Percentiles rank a stretch among this genome's conserved stretches.
These are phyloP conservation scores for Prionace glauca DNA, from an alignment of 2,797 vertebrate species.

Conservation along the genomic window DNA sequence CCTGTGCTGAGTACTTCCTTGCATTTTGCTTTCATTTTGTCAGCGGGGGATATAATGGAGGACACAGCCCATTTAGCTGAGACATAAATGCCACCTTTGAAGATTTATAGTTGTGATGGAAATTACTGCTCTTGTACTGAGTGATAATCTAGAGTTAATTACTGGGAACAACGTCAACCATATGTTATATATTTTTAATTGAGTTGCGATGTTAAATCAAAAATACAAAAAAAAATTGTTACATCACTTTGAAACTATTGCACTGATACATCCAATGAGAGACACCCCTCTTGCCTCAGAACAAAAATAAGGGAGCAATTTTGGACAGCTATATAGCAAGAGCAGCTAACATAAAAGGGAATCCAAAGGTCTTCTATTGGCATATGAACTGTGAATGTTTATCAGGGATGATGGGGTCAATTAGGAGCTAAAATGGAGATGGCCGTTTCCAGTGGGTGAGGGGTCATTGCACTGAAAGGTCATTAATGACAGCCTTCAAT, in stretches of 20 bases:
- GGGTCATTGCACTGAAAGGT: not conserved
- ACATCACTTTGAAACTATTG: not conserved
- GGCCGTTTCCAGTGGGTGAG: not conserved
- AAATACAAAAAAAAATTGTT: not conserved
- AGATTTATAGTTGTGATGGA: not conserved
- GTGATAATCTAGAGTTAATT: conserved; percentile 9
- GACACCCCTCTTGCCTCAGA: not conserved
- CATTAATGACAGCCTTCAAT: not conserved
- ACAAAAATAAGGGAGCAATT: not conserved
- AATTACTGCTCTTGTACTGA: not conserved
- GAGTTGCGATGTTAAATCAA: not conserved
- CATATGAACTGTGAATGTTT: not conserved
- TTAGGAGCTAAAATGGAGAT: not conserved
- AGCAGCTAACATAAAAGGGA: not conserved
- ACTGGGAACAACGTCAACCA: not conserved
- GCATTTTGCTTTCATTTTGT: conserved; percentile 7
- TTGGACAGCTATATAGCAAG: not conserved
- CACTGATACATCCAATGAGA: not conserved
- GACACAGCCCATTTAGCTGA: not conserved
- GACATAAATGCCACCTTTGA: not conserved
- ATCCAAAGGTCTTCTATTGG: not conserved
- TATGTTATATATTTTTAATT: not conserved
- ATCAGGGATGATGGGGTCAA: not conserved
- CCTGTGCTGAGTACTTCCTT: not conserved
- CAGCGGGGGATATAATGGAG: not conserved